Base-by-base conservation (phyloP, 2,888 invertebrate species). In the Apodemia duryi region DNA sequence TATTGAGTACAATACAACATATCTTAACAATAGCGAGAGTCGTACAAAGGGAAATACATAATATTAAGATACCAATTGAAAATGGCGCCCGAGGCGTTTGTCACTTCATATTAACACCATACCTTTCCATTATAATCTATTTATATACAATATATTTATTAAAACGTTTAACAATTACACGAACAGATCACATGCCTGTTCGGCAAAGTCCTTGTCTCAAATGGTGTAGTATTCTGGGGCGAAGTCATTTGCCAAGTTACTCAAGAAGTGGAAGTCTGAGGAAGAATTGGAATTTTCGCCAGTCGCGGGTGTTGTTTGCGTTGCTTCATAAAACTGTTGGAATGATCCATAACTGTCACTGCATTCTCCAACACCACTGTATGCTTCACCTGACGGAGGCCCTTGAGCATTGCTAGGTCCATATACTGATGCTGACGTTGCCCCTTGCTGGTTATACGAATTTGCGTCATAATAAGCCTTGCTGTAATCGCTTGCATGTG, bases 251-350 rank as follows among this genome's bases (percentile, higher is more conserved):
- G 97, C 97, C 79, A 98, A 92, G 84, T 97, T 98, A 88, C 97
- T 97, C 70, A 98, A 93, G 84, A 98, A 98, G 86, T 98, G 98
- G 88, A 98, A 98, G 86, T 98, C 98, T 43, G 97, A 97, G n/a
- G 97, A 97, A 82, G 96, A 97, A 83, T 97, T 97, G 75, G 96
- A 97, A 86, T 97, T 97, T 77, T 97, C 97, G 63, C 95, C 94
- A 32, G 94, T 77, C 21, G 93, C 79, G 51, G 91, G 88, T 6
- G 93, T 81, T 66, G 91, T 88, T 77, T 93, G 91, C 67, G 86
- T 92, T 67, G 92, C 92, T 65, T 93, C 92, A 82, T 96, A 96
- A 82, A 95, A 95, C 79, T 95, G 95, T 72, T 95, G 95, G 82
- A 94, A 95, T 67, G 94, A 94, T 73, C 94, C 94, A 81, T 95